Conservation (phyloP, 2,113 vertebrate genomes). For the Amblyopsis rosae region DNA sequence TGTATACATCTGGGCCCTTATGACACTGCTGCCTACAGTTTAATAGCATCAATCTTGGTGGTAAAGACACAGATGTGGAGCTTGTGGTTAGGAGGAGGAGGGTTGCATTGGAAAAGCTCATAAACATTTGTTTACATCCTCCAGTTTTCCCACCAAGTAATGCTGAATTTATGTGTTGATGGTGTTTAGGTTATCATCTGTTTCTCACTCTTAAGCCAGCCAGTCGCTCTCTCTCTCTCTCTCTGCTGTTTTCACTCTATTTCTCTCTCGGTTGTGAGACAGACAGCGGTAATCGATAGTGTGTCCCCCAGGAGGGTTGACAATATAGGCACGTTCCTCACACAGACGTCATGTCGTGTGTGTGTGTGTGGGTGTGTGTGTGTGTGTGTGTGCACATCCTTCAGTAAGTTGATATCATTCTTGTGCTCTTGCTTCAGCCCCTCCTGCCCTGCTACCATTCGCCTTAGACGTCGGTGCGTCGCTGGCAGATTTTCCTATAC, state of each 20-base stretch:
- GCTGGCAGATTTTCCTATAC: constrained; percentile 35
- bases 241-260: constrained; percentile 15
- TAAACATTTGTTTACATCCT: too few species aligned
- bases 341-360: background rate
- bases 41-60: too few species aligned
- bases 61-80: too few species aligned
- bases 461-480: constrained; percentile 20
- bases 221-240: background rate
- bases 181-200: too few species aligned
- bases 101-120: too few species aligned
- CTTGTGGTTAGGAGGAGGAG: too few species aligned
- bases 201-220: background rate
- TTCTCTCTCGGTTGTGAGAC: constrained; percentile 24
- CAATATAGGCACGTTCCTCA: constrained; percentile 7
- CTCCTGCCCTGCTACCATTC: constrained; percentile 28
- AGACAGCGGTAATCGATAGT: constrained; percentile 39
- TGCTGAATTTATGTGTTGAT: too few species aligned
- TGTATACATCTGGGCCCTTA: too few species aligned
- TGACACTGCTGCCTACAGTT: too few species aligned
- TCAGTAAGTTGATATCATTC: constrained; percentile 13
- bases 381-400: background rate
- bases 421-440: background rate
- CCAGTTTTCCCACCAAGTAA: too few species aligned
- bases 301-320: constrained; percentile 2
- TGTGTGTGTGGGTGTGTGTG: background rate